Evolutionary conservation across 2,113 vertebrate species (phyloP).

Genomic region (Myiopsitta monachus): DNA sequence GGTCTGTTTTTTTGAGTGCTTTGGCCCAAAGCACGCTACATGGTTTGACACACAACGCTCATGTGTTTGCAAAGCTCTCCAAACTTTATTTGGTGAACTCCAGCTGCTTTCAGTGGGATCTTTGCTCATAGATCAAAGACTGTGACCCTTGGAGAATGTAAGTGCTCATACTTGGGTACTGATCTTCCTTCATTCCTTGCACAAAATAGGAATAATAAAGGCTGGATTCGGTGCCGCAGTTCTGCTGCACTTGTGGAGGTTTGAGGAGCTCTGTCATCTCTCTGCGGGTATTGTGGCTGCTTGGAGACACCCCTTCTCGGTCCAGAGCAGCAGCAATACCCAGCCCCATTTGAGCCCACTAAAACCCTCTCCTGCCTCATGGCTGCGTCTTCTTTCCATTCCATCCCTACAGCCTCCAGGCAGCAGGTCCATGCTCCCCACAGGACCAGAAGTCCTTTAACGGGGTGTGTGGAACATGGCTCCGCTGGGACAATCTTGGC

Average conservation of each 20-base stretch:
- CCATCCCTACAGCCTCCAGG: background rate
- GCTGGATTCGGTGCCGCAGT: background rate
- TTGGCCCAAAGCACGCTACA: background rate
- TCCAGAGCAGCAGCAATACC: background rate
- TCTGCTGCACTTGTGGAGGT: background rate
- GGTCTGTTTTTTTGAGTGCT: background rate
- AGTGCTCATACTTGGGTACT: background rate
- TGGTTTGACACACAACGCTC: slow-evolving; percentile 7
- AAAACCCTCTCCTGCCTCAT: background rate
- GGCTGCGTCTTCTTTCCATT: fast-evolving
- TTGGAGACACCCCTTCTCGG: background rate
- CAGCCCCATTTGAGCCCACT: background rate
- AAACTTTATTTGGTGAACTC: slow-evolving; percentile 13
- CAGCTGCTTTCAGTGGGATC: slow-evolving; percentile 8
- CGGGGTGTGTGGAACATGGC: fast-evolving
- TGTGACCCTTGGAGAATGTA: background rate
- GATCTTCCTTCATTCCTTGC: slow-evolving; percentile 16
- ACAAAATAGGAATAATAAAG: slow-evolving; percentile 19
- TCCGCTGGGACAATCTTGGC: background rate
- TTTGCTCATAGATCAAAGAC: slow-evolving; percentile 9
- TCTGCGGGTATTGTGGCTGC: fast-evolving
- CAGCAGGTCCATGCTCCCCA: background rate
- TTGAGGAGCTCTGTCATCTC: background rate
- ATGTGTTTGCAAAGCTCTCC: background rate
- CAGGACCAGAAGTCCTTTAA: background rate